Evolutionary conservation across 1,140 invertebrate species (phyloP).

Genomic region (Drosophila sechellia): DNA sequence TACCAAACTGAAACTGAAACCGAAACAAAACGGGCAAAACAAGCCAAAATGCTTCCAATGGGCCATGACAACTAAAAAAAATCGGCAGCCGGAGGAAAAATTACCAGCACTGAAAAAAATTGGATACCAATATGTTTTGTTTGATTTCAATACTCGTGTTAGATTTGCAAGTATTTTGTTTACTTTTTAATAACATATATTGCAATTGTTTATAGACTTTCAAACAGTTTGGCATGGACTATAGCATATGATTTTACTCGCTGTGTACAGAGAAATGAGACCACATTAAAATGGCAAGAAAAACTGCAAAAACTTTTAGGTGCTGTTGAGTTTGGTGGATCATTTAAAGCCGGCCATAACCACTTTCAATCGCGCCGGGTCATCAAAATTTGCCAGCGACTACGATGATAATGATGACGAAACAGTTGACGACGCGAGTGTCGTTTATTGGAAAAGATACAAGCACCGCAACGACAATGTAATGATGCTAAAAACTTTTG

Average conservation of each 20-base stretch:
- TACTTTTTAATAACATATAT: no score
- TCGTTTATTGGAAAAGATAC: not conserved
- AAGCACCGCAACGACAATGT: conserved; percentile 2
- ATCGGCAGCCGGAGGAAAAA: not conserved
- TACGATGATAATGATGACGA: conserved; percentile 29
- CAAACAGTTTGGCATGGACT: no score
- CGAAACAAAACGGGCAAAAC: conserved; percentile 18
- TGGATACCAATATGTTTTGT: not conserved
- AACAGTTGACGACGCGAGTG: conserved; percentile 24
- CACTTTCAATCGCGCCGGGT: conserved; percentile 34
- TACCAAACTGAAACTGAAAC: conserved; percentile 10
- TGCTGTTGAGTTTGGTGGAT: conserved; percentile 1
- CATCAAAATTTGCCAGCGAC: conserved; percentile 39
- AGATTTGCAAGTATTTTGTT: no score
- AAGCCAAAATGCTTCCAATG: conserved; percentile 41
- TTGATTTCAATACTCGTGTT: no score
- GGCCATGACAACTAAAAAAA: conserved; percentile 24
- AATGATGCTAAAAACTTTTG: conserved; percentile 30
- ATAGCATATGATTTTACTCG: not conserved
- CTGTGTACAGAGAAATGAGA: conserved; percentile 5
- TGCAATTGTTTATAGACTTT: no score
- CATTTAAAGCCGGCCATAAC: conserved; percentile 31
- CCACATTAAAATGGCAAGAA: conserved; percentile 33
- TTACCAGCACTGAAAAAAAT: not conserved
- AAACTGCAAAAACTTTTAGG: conserved; percentile 13